Conservation (phyloP, 2,888 invertebrate genomes). For the Melanotus villosus region DNA sequence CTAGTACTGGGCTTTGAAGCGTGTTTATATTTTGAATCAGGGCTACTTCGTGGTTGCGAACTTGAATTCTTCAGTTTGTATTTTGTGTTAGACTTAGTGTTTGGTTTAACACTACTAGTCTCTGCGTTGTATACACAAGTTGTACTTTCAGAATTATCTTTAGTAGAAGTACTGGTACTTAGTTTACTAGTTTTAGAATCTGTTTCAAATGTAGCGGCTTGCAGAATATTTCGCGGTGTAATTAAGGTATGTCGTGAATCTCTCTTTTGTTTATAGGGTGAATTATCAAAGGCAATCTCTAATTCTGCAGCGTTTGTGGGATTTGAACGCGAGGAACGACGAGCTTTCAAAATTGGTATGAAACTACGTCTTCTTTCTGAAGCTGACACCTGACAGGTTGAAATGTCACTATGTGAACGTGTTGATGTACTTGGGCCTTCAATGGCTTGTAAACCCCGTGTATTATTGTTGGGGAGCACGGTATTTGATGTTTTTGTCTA, state of each 20-base stretch:
- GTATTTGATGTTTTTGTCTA: conserved; percentile 15
- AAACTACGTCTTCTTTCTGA: conserved; percentile 48
- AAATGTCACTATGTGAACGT: conserved; percentile 55
- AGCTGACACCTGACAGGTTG: conserved; percentile 48
- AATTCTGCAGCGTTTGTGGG: background rate
- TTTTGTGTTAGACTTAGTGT: conserved; percentile 17
- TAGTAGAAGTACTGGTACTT: conserved; percentile 2
- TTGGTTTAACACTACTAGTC: conserved; percentile 16
- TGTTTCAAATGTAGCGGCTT: background rate
- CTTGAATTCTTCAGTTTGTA: conserved; percentile 24
- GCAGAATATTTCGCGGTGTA: conserved; percentile 1
- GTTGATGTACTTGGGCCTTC: conserved; percentile 50
- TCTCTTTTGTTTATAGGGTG: background rate
- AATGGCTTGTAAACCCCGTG: conserved; percentile 24
- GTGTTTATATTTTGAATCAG: conserved; percentile 6
- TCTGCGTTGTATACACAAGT: conserved; percentile 1
- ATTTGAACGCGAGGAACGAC: conserved; percentile 11
- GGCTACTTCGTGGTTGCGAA: conserved; percentile 7
- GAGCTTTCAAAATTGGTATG: conserved; percentile 38
- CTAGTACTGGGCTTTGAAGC: conserved; percentile 29
- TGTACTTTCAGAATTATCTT: background rate
- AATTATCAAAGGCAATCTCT: background rate
- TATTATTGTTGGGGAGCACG: conserved; percentile 48
- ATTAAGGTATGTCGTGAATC: background rate
- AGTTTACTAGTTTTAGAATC: background rate